Conservation (phyloP, 2,888 invertebrate genomes). For the Mesodorylaimus sp. region DNA sequence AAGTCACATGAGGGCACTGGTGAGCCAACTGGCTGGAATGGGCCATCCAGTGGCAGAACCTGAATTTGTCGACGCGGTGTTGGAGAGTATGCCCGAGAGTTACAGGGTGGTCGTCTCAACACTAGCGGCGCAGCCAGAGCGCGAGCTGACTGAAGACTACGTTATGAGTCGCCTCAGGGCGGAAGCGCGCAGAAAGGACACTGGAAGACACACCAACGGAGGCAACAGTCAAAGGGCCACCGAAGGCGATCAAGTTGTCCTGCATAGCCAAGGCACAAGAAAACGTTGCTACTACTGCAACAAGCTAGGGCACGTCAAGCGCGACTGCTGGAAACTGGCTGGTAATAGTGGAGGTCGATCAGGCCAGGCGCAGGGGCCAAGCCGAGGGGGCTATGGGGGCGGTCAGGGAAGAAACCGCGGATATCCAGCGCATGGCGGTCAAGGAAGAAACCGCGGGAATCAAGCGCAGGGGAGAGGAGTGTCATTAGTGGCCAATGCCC, state of each 20-base stretch:
- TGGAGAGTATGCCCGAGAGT: neutral
- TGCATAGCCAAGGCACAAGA: too few species aligned
- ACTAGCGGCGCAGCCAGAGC: neutral
- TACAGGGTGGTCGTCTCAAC: neutral
- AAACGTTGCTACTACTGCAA: neutral
- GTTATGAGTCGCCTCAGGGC: neutral
- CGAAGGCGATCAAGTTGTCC: neutral
- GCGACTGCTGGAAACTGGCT: too few species aligned
- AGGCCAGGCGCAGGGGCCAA: too few species aligned
- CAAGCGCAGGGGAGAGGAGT: too few species aligned
- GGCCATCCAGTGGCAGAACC: neutral
- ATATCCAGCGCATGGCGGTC: too few species aligned
- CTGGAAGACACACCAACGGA: too few species aligned
- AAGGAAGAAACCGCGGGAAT: too few species aligned
- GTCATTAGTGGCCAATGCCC: too few species aligned
- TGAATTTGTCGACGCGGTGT: neutral
- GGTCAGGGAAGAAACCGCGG: too few species aligned
- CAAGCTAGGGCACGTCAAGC: neutral
- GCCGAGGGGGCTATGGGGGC: too few species aligned
- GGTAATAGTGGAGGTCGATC: too few species aligned
- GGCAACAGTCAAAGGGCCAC: neutral
- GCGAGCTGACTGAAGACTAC: neutral
- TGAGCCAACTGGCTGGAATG: neutral
- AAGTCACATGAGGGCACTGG: neutral
- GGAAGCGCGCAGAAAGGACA: neutral